Percentiles rank a stretch among this genome's conserved stretches.
These are phyloP conservation scores for Netelia virgata DNA, from an alignment of 2,888 invertebrate genomes.

Conservation along the genomic window DNA sequence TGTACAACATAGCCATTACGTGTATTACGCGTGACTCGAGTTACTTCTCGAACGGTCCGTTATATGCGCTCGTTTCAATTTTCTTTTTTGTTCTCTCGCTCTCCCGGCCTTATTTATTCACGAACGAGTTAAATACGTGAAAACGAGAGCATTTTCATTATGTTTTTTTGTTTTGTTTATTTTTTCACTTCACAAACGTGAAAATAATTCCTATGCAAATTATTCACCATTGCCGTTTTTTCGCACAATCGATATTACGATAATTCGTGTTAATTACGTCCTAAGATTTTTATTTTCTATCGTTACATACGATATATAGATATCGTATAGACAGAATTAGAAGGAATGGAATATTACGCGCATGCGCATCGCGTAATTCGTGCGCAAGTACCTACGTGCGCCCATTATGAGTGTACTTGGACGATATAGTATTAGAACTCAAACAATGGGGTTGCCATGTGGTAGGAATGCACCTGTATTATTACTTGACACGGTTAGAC, in stretches of 20 bases:
- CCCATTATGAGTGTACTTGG: conserved; percentile 3
- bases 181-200: background rate
- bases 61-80: background rate
- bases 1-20: conserved; percentile 28
- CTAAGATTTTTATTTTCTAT: no score
- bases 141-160: conserved; percentile 1
- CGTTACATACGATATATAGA: no score
- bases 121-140: conserved; percentile 1
- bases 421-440: background rate
- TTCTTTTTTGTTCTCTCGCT: background rate
- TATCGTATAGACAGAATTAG: no score
- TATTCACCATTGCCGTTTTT: background rate
- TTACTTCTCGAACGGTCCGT: background rate
- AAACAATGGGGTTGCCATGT: conserved; percentile 41
- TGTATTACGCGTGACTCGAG: conserved; percentile 42
- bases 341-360: no score
- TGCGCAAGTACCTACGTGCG: no score
- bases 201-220: background rate
- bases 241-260: background rate
- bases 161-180: background rate
- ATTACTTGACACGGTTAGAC: conserved; percentile 18
- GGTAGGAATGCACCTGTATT: conserved; percentile 47
- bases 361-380: background rate
- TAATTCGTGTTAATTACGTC: no score
- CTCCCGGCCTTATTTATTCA: background rate